Evolutionary conservation across 2,888 invertebrate genomes (phyloP), one percentile per base, ranked within the genome.

Genomic region (Spodoptera littoralis): DNA sequence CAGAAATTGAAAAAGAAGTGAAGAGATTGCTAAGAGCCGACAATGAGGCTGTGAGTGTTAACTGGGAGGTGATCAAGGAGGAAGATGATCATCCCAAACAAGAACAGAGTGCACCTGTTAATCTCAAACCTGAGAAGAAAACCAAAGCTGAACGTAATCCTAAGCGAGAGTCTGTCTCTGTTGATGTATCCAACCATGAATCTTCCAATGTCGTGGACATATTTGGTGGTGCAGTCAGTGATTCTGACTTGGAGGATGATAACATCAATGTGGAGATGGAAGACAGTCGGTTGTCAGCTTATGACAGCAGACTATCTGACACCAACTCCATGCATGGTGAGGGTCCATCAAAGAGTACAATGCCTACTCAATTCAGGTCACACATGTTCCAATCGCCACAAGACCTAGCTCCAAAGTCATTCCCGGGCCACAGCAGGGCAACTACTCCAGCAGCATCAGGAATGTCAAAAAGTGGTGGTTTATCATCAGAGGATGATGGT

Each of bases 1-100:
- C 99, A 0, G 99, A 99, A 94, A 98, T 99, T 73, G 99, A 99
- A 87, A 99, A 99, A 88, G 99, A 99, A 94, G 98, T 99, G 0
- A 99, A 99, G 88, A 95, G 99, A 45, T 92, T 99, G 60, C 94
- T 99, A 9, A 95, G 99, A 72, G 97, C 97, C 43, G 99, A 99
- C 86, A 98, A 98, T 85, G 99, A 99, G 88, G 99, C 99, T 1
- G 97, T 97, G 0, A 96, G 96, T 84, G 97, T 98, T 0, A 97
- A 97, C 66, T 98, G 97, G 96, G 98, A 99, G 86, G 96, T 98
- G 0, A 96, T 98, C 22, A 97, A 97, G 81, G 98, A 98, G 89
- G 98, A 98, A 83, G 97, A 98, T 78, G 97, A 98, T 65, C 94
- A 96, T 70, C 81, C 86, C 4, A 94, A 94, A 75, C 75, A 80